Percentiles rank a stretch among this genome's conserved stretches.
phyloP scores from a whole-genome alignment of 2,113 vertebrate species.

The Labeo rohita region DNA sequence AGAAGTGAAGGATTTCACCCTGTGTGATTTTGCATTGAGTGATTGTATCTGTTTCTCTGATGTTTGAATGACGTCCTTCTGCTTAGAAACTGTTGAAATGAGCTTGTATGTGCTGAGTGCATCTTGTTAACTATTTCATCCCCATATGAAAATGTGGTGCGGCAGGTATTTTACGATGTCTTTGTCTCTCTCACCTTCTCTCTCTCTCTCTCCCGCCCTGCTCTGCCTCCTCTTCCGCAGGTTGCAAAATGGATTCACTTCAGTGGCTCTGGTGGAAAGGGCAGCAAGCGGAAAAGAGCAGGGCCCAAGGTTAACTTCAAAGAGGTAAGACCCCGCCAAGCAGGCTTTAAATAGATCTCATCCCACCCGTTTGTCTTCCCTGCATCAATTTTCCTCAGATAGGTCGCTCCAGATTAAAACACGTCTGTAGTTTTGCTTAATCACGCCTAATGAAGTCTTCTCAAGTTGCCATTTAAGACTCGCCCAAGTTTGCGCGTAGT shows the following conservation, averaged over 20 bases:
- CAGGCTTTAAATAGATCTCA: slow-evolving; percentile 59
- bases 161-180: slow-evolving; percentile 37
- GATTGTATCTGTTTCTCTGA: background rate
- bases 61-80: background rate
- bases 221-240: slow-evolving; percentile 75
- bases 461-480: background rate
- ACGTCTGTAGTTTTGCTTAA: background rate
- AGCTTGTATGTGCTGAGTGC: background rate
- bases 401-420: background rate
- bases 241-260: slow-evolving; percentile 89
- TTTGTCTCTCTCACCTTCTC: slow-evolving; percentile 56
- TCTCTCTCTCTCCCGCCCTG: slow-evolving; percentile 58
- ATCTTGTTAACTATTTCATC: background rate
- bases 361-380: slow-evolving; percentile 12
- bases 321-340: slow-evolving; percentile 81
- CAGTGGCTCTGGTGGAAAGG: slow-evolving; percentile 81
- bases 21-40: slow-evolving; percentile 15
- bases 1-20: slow-evolving; percentile 52
- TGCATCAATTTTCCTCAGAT: background rate
- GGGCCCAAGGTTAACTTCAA: slow-evolving; percentile 79
- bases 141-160: background rate
- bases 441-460: background rate
- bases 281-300: slow-evolving; percentile 82
- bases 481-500: background rate
- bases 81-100: slow-evolving; percentile 1